A percentile compares a stretch with the other conserved stretches of the same genome.
phyloP scores from a whole-genome alignment of 2,797 vertebrate genomes.

The Hipposideros larvatus region DNA sequence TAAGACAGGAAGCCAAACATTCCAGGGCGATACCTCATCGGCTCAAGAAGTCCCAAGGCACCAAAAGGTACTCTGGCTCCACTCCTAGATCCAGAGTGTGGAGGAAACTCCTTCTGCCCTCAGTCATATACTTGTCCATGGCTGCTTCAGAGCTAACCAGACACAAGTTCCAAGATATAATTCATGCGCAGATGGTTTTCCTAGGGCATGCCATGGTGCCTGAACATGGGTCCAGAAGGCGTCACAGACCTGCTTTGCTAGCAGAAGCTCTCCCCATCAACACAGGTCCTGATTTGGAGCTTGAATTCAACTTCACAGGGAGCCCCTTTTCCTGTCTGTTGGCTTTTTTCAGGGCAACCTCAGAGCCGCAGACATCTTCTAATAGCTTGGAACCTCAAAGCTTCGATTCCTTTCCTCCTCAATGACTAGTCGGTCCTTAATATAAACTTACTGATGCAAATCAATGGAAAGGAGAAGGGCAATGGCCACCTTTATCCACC shows the following conservation, averaged over 20 bases:
- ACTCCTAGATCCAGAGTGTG: background rate
- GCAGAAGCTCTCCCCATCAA: background rate
- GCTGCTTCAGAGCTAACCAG: background rate
- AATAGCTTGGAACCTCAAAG: background rate
- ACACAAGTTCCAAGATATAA: background rate
- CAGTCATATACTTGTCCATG: background rate
- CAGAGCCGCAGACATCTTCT: background rate
- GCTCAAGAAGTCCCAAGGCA: background rate
- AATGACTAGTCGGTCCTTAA: background rate
- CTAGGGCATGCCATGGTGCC: rapidly evolving
- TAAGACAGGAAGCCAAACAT: background rate
- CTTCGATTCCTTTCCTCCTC: background rate
- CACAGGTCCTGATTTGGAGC: background rate
- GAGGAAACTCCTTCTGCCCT: background rate
- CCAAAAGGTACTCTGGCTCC: background rate
- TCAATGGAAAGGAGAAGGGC: background rate
- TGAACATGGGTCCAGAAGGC: too few species aligned
- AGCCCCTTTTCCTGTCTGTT: background rate
- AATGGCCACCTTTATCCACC: background rate
- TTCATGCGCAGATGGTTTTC: background rate
- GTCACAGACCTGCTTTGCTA: background rate
- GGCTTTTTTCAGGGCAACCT: too few species aligned
- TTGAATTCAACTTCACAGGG: background rate
- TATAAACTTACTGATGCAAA: background rate
- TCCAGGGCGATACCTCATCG: background rate